Evolutionary conservation across 2,797 vertebrate genomes (phyloP), one percentile per base, ranked within the genome.

Genomic region (Sebastes glaucus): DNA sequence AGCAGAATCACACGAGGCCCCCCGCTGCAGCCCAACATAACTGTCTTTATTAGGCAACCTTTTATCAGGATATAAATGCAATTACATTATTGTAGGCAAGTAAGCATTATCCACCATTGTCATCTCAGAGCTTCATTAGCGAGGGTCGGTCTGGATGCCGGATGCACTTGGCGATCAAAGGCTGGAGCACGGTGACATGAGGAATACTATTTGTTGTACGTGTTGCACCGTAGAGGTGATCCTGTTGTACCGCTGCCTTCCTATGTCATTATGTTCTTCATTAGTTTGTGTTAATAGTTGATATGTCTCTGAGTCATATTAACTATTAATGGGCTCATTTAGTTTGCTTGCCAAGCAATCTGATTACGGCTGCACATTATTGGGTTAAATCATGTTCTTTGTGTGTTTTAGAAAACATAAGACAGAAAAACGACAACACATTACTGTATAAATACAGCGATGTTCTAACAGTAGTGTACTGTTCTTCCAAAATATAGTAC

Each of bases 21-120:
- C 84, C 88, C 13, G 60, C 88, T 70, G 78, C 71, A 66, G 69
- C 70, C 13, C 33, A 74, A 79, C 89, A 52, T 16, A 70, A 53
- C 79, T n/a, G 6, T 85, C 85, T 82, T 90, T 89, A 90, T 92
- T 88, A 88, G 79, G 62, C 61, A 35, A 71, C 61, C 82, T 74
- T 88, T 85, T 84, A 87, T 91, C 85, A 73, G 71, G 65, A 77
- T 74, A 86, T 73, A 79, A 89, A 88, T 60, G 75, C 81, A 84
- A 57, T 86, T 87, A 86, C 81, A 82, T 84, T 83, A 84, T 69
- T 67, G 67, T 71, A 35, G 68, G 82, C 60, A 18, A 61, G 77
- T 66, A 70, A 80, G 87, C 81, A 62, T 87, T 67, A 74, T 61
- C 68, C 80, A 16, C 33, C 61, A 11, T 33, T 55, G 79, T 80